Percentiles rank a stretch among this genome's conserved stretches.
phyloP scores from a whole-genome alignment of 2,888 invertebrate species.

The Pyrocoelia pectoralis region DNA sequence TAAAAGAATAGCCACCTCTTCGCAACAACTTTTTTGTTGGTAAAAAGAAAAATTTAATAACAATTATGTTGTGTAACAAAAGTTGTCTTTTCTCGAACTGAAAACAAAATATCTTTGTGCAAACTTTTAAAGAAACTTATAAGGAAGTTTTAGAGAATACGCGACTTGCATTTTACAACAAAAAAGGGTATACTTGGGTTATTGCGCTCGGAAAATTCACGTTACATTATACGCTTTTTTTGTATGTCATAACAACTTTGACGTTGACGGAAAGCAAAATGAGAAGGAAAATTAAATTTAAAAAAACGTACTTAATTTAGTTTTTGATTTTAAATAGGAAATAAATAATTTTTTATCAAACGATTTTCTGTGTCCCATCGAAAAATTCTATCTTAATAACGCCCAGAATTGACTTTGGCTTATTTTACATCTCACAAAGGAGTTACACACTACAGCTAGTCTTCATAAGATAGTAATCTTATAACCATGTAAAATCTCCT shows the following conservation, averaged over 20 bases:
- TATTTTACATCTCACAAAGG: conserved; percentile 2
- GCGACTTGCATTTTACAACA: conserved; percentile 22
- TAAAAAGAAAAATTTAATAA: conserved; percentile 7
- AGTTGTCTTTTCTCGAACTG: conserved; percentile 6
- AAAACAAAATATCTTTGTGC: conserved; percentile 8
- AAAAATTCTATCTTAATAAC: background rate
- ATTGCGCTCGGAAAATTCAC: conserved; percentile 16
- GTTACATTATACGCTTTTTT: conserved; percentile 17
- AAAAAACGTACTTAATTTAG: background rate
- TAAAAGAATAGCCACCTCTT: conserved; percentile 6
- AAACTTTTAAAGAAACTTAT: conserved; percentile 13
- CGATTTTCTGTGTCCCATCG: background rate
- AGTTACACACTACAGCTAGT: background rate
- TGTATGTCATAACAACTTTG: conserved; percentile 13
- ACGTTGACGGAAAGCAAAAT: conserved; percentile 5
- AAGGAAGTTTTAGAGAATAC: conserved; percentile 9
- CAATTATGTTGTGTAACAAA: conserved; percentile 10
- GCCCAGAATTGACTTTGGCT: background rate
- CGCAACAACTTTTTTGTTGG: background rate
- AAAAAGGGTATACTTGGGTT: conserved; percentile 14
- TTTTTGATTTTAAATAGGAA: background rate
- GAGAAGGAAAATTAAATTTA: conserved; percentile 10
- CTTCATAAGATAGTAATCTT: conserved; percentile 19
- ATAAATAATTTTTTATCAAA: background rate
- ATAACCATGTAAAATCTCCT: conserved; percentile 12